Evolutionary conservation across 2,888 invertebrate genomes (phyloP), one percentile per base, ranked within the genome.

Genomic region (Synanthedon tipuliformis): DNA sequence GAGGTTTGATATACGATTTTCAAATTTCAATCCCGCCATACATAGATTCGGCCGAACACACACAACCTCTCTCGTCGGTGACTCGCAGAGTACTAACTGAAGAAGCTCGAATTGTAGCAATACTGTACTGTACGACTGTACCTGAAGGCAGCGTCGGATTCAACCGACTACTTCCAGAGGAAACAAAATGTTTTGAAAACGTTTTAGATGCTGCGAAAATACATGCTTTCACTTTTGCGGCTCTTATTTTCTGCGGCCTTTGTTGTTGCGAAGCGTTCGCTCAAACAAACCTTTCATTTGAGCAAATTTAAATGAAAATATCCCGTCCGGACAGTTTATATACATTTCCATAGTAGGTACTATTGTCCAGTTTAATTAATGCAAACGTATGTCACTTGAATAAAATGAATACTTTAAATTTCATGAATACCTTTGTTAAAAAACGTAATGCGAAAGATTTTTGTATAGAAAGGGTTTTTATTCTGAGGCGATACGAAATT

Each of bases 271-370:
- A 15, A 49, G 49, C 13, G 49, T 13, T 49, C 49, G 49, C n/a
- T 45, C 13, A 34, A n/a, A 18, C 53, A 58, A 66, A 63, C 64
- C 66, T 69, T 66, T 71, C 68, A 69, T 75, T 73, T 69, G 64
- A 65, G 63, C 64, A 62, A 62, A 66, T 71, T 73, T 71, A 71
- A 73, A 71, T 69, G 65, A 69, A 65, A 65, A 68, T 72, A 67
- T 69, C 63, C 63, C 62, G 61, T 66, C 59, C 60, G 59, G 66
- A 61, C 56, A 63, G 58, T 63, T 61, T 63, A 65, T 65, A 68
- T 62, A 59, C 58, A 61, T 61, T 61, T 63, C 61, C 7, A 34
- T 34, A 10, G 10, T n/a, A n/a, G n/a, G n/a, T 34, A 34, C 34
- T 34, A 8, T 34, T 34, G 34, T 34, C 10, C 34, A 10, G 34